Evolutionary conservation across 2,888 invertebrate genomes (phyloP).

Genomic region (Tanytarsus gracilentus): DNA sequence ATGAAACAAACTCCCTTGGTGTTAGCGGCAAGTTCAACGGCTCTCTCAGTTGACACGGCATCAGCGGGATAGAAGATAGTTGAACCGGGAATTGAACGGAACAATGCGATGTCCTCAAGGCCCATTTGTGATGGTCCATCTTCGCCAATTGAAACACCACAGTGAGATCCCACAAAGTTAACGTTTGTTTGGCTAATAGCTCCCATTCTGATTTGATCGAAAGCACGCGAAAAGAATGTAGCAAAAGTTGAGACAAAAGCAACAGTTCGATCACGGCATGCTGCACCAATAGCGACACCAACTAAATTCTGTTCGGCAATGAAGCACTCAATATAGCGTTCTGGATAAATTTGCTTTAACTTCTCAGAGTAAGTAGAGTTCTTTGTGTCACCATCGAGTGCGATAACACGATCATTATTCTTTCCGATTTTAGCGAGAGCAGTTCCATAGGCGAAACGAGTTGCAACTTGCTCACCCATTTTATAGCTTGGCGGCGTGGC

Average conservation of each 20-base stretch:
- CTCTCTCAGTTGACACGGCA: constrained; percentile 89
- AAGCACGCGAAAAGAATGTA: constrained; percentile 92
- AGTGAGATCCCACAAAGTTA: constrained; percentile 94
- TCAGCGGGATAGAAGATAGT: constrained; percentile 78
- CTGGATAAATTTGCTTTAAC: constrained; percentile 62
- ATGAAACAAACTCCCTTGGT: constrained; percentile 92
- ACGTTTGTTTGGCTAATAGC: constrained; percentile 97
- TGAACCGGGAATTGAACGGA: constrained; percentile 79
- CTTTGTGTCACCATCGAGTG: constrained; percentile 95
- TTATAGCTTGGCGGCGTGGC: constrained; percentile 76
- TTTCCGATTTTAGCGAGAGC: constrained; percentile 81
- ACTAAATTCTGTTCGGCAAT: constrained; percentile 99
- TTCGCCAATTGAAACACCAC: constrained; percentile 96
- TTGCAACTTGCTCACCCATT: constrained; percentile 69
- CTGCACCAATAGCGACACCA: constrained; percentile 90
- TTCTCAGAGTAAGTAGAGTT: constrained; percentile 97
- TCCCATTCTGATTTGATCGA: constrained; percentile 99
- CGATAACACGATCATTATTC: constrained; percentile 72
- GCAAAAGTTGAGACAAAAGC: constrained; percentile 97
- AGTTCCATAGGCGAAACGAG: constrained; percentile 88
- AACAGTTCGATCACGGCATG: constrained; percentile 84
- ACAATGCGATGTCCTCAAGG: constrained; percentile 94
- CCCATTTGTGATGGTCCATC: constrained; percentile 99
- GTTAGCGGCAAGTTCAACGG: constrained; percentile 92
- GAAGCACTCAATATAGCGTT: constrained; percentile 89